Evolutionary conservation across 1,140 invertebrate genomes (phyloP).

Genomic region (Meloidogyne exigua): DNA sequence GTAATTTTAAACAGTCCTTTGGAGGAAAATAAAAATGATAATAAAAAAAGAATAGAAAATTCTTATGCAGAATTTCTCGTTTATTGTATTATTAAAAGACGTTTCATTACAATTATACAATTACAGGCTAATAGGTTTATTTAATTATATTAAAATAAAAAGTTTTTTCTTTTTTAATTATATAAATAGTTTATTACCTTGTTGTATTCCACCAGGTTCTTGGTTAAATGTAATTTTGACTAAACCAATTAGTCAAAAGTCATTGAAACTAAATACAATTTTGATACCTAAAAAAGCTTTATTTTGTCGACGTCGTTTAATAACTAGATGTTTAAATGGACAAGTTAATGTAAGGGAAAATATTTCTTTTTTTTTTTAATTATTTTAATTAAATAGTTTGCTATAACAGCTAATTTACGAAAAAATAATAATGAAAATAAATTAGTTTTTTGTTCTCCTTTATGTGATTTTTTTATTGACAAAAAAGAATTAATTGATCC

Average conservation of each 20-base stretch:
- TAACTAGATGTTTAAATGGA: background rate
- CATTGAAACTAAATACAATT: background rate
- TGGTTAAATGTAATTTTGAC: background rate
- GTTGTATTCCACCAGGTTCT: background rate
- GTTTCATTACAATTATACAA: background rate
- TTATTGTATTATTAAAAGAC: background rate
- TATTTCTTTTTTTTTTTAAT: background rate
- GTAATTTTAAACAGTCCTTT: background rate
- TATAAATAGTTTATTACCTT: background rate
- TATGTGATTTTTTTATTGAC: background rate
- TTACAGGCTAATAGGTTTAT: background rate
- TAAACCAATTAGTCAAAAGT: background rate
- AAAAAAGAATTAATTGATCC: slow-evolving; percentile 5
- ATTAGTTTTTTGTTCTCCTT: background rate
- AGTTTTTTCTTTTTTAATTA: background rate
- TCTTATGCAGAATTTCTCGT: background rate
- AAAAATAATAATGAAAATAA: background rate
- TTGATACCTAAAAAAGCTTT: background rate
- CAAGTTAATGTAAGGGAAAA: background rate
- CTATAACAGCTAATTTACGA: background rate
- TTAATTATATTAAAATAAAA: too few species aligned
- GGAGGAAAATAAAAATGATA: background rate
- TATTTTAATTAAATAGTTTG: background rate
- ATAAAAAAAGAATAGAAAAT: background rate
- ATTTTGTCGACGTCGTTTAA: background rate